Base-by-base conservation (phyloP, 1,140 invertebrate genomes). In the Drosophila nebulosa region DNA sequence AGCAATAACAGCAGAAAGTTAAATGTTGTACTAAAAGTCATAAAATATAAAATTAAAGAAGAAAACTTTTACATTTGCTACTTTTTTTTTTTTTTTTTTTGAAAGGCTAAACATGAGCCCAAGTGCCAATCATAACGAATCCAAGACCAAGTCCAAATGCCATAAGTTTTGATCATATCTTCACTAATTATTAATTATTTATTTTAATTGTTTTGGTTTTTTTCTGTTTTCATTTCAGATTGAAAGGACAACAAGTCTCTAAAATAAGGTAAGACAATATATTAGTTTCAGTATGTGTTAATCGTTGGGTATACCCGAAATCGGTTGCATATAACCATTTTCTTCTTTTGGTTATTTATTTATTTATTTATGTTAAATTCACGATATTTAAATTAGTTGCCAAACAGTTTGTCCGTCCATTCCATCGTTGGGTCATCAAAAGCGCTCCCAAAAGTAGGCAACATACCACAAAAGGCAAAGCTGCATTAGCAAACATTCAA, bases 371-470 rank as follows among this genome's bases (percentile, higher is more conserved):
- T 85, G 81, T 78, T 78, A 86, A 85, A 85, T 86, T 85, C 81
- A 85, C 86, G 81, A 86, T 85, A 85, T 85, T 85, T 86, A 85
- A 86, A 85, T 85, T 85, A 86, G 74, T 86, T 86, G 75, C 63
- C 69, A 36, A 74, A 53, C 78, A 71, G 81, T 81, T 80, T 84
- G 79, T 50, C 39, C 39, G 79, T 50, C 39, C 39, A 46, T 10
- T 16, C 39, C 10, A 46, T 46, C 18, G 39, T 16, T 46, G 39
- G 39, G 39, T 46, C 39, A 46, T 46, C 39, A 46, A 46, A 46
- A 46, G 39, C 39, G 39, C 60, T 36, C 73, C 39, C 39, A 69
- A 61, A 74, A 77, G 71, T 59, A 65, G 64, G 60, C 71, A 65
- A 69, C 61, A 46, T 46, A 46, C 39, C 39, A 66, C 58, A 77